A percentile compares a stretch with the other conserved stretches of the same genome.
Conservation (phyloP, 2,113 vertebrate species). For the Ptilonorhynchus violaceus region DNA sequence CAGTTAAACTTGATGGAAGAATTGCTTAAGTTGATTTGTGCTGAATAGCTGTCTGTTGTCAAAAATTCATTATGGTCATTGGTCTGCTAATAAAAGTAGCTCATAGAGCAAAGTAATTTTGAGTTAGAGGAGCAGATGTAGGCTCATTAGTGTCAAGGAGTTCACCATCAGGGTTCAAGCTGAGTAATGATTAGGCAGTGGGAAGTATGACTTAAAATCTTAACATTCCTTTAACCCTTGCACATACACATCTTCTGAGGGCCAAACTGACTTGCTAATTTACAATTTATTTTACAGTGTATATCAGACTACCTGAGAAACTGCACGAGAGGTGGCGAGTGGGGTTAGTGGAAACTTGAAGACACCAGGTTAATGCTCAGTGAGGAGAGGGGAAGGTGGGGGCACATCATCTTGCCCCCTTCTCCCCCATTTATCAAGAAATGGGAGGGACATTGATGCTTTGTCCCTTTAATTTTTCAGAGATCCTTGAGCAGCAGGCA, state of each 20-base stretch:
- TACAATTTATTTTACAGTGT: background rate
- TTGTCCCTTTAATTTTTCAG: background rate
- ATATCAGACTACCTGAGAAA: background rate
- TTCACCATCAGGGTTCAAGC: conserved; percentile 21
- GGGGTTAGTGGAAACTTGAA: background rate
- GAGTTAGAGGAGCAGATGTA: conserved; percentile 19
- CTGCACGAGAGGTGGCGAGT: background rate
- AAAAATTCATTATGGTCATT: conserved; percentile 44
- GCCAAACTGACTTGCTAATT: background rate
- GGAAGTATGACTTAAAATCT: background rate
- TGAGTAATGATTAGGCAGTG: conserved; percentile 20
- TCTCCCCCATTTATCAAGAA: background rate
- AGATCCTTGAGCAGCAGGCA: background rate
- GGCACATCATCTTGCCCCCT: rapidly evolving
- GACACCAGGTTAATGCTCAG: background rate
- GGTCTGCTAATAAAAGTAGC: conserved; percentile 32
- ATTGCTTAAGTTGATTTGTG: conserved; percentile 30
- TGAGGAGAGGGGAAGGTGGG: background rate
- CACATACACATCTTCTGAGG: background rate
- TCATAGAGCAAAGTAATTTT: conserved; percentile 31
- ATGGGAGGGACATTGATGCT: background rate
- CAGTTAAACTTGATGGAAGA: background rate
- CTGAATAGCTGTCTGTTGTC: conserved; percentile 21
- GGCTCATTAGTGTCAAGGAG: conserved; percentile 50
- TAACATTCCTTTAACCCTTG: background rate